Base-by-base conservation (phyloP, 1,140 invertebrate species). In the Aphis gossypii region DNA sequence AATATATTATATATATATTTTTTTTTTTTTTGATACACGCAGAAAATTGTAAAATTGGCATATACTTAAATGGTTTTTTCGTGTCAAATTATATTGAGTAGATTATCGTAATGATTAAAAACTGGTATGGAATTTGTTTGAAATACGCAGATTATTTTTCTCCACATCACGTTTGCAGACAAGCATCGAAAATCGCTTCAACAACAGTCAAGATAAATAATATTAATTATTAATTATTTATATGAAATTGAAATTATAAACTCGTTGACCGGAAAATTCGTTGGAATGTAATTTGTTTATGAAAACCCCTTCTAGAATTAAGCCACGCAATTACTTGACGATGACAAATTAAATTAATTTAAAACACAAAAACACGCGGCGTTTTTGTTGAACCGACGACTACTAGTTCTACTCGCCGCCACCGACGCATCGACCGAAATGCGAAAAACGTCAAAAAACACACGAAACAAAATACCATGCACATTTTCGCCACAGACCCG, bases 331-430 rank as follows among this genome's bases (percentile, higher is more conserved):
- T n/a, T 76, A n/a, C 60, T 76, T 76, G 60, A 76, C 30, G n/a
- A 76, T n/a, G 60, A 76, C 60, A 76, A 76, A 76, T 76, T n/a
- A 76, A 76, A 76, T 76, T 76, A n/a, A 76, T 76, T n/a, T 76
- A 76, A 68, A 76, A 76, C 30, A 4, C 30, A n/a, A 68, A 68
- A 68, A 68, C 60, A 68, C 60, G 60, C 60, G 11, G 60, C 30
- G n/a, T 60, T 60, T 60, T 30, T 30, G 60, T n/a, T 68, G 30
- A 76, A 76, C 30, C 14, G 30, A 30, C 30, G 30, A 76, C 1
- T 76, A 76, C 1, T 76, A 5, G 60, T 76, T 18, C 60, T n/a
- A 76, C n/a, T 35, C 60, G 5, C 30, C 60, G 14, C 60, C 60
- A 2, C 0, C 51, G 35, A 35, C 35, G 30, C 5, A 4, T 14